Evolutionary conservation across 1,140 invertebrate species (phyloP).

Genomic region (Euura saliciscinereae): DNA sequence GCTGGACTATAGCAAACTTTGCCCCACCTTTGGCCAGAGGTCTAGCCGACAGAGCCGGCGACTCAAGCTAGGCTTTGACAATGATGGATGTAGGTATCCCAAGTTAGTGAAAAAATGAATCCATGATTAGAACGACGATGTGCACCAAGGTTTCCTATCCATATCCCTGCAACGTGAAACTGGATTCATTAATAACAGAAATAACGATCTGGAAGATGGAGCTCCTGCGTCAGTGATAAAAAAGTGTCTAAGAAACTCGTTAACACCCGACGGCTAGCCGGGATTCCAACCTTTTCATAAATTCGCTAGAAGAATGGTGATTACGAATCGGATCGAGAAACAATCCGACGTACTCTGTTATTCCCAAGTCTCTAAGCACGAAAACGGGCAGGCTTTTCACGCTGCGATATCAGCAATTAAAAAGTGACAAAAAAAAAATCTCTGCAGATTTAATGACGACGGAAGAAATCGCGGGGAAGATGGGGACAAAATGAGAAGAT

Average conservation of each 20-base stretch:
- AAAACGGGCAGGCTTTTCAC: too few relatives aligned
- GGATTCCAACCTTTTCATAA: background rate
- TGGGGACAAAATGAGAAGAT: constrained; percentile 10
- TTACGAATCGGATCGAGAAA: background rate
- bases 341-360: background rate
- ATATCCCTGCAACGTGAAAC: background rate
- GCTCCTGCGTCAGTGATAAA: background rate
- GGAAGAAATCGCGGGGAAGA: too few relatives aligned
- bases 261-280: background rate
- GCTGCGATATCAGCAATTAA: too few relatives aligned
- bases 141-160: background rate
- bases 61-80: background rate
- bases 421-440: too few relatives aligned
- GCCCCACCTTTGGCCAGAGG: background rate
- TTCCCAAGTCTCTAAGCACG: background rate
- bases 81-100: background rate
- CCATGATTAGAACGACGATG: background rate
- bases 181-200: background rate
- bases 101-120: background rate
- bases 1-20: background rate
- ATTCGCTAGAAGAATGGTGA: background rate
- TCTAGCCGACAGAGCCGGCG: background rate
- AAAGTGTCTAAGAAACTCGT: background rate
- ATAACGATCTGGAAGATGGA: background rate
- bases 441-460: too few relatives aligned